Evolutionary conservation across 1,140 invertebrate species (phyloP).

Genomic region (Micrasema longulum): DNA sequence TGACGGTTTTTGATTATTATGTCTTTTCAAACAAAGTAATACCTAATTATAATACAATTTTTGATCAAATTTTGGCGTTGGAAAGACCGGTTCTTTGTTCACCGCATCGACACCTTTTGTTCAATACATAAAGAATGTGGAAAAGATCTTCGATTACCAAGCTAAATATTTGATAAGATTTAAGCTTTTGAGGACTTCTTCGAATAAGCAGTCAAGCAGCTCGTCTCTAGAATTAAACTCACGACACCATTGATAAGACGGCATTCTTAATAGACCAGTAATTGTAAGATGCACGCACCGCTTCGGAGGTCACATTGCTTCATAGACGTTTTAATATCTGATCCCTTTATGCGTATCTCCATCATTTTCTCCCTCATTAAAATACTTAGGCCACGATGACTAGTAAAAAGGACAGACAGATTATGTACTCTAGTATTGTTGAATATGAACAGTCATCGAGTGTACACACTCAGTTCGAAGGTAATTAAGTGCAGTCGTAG

Average conservation of each 20-base stretch:
- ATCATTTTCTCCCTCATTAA: slow-evolving; percentile 11
- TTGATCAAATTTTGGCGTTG: slow-evolving; percentile 8
- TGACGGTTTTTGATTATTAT: slow-evolving; percentile 1
- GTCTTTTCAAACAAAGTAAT: neutral
- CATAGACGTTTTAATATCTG: slow-evolving; percentile 3
- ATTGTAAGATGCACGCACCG: slow-evolving; percentile 14
- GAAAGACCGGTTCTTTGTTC: slow-evolving; percentile 2
- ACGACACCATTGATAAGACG: slow-evolving; percentile 16
- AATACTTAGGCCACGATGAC: slow-evolving; percentile 9
- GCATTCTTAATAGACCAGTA: slow-evolving; percentile 20
- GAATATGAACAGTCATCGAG: slow-evolving; percentile 6
- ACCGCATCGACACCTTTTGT: neutral
- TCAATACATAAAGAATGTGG: neutral
- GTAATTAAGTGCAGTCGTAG: slow-evolving; percentile 9
- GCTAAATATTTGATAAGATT: neutral
- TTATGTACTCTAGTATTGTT: neutral
- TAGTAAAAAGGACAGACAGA: neutral
- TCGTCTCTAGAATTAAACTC: neutral
- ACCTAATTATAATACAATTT: neutral
- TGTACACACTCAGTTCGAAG: neutral
- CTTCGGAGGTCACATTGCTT: slow-evolving; percentile 15
- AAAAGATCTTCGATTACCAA: neutral
- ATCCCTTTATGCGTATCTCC: slow-evolving; percentile 25
- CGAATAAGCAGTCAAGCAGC: slow-evolving; percentile 1
- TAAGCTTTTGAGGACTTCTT: neutral